phyloP scores from a whole-genome alignment of 2,888 invertebrate genomes.

The Cylloceria caligata region DNA sequence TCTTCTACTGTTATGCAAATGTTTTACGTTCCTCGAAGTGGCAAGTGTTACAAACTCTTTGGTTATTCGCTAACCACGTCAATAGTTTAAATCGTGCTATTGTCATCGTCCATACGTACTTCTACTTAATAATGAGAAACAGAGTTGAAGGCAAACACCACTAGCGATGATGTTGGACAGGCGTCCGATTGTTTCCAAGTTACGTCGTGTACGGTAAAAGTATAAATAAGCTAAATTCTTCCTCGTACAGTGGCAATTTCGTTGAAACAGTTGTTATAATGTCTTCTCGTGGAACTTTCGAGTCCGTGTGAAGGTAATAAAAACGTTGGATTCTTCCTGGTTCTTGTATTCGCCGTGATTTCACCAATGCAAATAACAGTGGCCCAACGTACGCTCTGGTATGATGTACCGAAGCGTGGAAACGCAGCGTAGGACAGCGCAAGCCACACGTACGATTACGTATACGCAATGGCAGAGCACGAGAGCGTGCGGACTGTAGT shows the following conservation, averaged over 20 bases:
- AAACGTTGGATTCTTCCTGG: background rate
- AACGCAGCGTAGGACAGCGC: background rate
- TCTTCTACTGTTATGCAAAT: background rate
- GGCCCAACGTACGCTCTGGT: conserved; percentile 25
- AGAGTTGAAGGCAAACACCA: conserved; percentile 9
- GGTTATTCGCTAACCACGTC: background rate
- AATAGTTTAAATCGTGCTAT: background rate
- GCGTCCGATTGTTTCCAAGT: conserved; percentile 17
- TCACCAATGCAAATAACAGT: conserved; percentile 40
- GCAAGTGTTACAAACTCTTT: conserved; percentile 3
- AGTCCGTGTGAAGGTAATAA: background rate
- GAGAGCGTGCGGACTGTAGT: conserved; percentile 15
- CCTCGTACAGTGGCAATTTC: background rate
- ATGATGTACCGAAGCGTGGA: background rate
- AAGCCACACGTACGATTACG: conserved; percentile 56
- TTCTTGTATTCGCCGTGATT: conserved; percentile 33
- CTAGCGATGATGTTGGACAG: conserved; percentile 9
- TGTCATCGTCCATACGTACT: background rate
- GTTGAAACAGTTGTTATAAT: background rate
- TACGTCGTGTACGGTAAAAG: conserved; percentile 15
- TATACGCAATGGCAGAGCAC: conserved; percentile 29
- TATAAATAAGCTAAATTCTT: conserved; percentile 11
- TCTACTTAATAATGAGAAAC: conserved; percentile 1
- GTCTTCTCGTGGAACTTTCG: background rate
- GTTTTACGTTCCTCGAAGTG: background rate